These are phyloP conservation scores for Drosophila aff. DNA, from an alignment of 1,140 invertebrate genomes.

Conservation along the genomic window DNA sequence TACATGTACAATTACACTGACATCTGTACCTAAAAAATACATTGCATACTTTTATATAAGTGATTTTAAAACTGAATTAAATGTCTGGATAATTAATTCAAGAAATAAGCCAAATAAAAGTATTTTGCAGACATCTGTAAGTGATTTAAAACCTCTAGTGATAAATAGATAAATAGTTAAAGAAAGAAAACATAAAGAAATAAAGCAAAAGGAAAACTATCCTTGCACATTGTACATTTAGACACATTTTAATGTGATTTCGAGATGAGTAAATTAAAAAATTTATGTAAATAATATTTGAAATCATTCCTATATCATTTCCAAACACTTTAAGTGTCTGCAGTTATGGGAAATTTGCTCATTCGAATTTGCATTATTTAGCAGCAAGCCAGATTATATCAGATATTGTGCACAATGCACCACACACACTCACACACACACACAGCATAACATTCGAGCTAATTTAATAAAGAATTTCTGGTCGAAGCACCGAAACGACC, in stretches of 20 bases:
- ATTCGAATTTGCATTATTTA: conserved; percentile 20
- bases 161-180: not conserved
- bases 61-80: too few relatives aligned
- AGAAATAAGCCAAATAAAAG: too few relatives aligned
- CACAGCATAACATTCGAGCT: conserved; percentile 9
- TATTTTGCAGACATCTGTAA: not conserved
- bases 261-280: not conserved
- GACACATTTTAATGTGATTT: not conserved
- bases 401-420: not conserved
- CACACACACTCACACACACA: not conserved
- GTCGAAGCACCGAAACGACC: conserved; percentile 24
- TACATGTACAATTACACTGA: too few relatives aligned
- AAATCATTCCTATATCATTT: not conserved
- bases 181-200: too few relatives aligned
- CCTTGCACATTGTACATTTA: not conserved
- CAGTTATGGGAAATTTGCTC: conserved; percentile 2
- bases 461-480: conserved; percentile 38
- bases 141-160: not conserved
- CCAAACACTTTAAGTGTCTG: not conserved
- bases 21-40: too few relatives aligned
- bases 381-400: not conserved
- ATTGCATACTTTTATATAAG: too few relatives aligned
- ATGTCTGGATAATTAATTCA: too few relatives aligned
- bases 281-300: not conserved
- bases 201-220: not conserved